Conservation (phyloP, 2,797 vertebrate genomes). For the Anabas testudineus region DNA sequence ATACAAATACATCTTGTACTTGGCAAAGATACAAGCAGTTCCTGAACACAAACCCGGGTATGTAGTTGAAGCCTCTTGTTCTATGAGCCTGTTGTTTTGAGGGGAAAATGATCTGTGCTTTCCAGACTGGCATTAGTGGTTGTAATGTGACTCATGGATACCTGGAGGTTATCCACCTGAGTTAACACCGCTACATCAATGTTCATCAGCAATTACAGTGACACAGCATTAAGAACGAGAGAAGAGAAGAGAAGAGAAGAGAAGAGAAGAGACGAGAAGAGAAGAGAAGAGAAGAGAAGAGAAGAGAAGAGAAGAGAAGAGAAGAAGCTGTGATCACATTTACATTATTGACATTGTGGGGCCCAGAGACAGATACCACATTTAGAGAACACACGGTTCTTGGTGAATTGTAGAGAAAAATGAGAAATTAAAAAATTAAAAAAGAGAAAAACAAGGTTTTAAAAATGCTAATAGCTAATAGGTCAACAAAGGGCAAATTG, state of each 20-base stretch:
- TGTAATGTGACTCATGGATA: slow-evolving; percentile 48
- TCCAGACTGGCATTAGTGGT: slow-evolving; percentile 41
- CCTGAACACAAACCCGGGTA: slow-evolving; percentile 13
- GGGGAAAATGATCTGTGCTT: slow-evolving; percentile 14
- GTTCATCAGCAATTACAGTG: slow-evolving; percentile 30
- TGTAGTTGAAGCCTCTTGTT: not conserved
- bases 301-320: slow-evolving; percentile 9
- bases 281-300: slow-evolving; percentile 11
- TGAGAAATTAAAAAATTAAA: too few relatives aligned
- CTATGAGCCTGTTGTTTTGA: not conserved
- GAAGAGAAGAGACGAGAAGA: slow-evolving; percentile 11
- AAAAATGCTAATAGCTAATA: too few relatives aligned
- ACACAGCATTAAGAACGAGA: slow-evolving; percentile 7
- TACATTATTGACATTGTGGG: slow-evolving; percentile 79
- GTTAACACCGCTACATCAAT: slow-evolving; percentile 21
- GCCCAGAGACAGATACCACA: slow-evolving; percentile 53
- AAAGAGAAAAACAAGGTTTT: too few relatives aligned
- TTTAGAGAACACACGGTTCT: too few relatives aligned
- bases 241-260: slow-evolving; percentile 18
- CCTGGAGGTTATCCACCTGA: slow-evolving; percentile 39
- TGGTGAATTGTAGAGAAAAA: too few relatives aligned
- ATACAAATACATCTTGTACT: slow-evolving; percentile 13
- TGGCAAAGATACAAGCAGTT: slow-evolving; percentile 27
- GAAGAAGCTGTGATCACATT: slow-evolving; percentile 67
- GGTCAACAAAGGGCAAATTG: too few relatives aligned